Percentiles rank a stretch among this genome's conserved stretches.
Evolutionary conservation across 2,113 vertebrate genomes (phyloP).

Genomic region (Rhizomys pruinosus): DNA sequence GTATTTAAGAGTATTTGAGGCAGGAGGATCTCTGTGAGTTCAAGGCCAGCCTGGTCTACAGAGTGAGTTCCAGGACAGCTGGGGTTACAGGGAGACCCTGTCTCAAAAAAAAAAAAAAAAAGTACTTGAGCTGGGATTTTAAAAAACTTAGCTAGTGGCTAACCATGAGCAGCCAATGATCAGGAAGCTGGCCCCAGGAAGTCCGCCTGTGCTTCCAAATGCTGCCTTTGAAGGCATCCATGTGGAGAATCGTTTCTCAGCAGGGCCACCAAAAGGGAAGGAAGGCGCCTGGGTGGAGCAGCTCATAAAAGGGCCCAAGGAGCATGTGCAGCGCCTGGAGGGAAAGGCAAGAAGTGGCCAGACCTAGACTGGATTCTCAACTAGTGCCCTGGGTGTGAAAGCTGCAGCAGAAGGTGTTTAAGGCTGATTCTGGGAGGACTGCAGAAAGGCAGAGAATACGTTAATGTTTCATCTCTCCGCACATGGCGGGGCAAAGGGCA

Average conservation of each 20-base stretch:
- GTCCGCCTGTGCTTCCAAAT: rapidly evolving
- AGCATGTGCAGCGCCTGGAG: not conserved
- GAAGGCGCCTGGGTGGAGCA: rapidly evolving
- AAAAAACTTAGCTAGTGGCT: not conserved
- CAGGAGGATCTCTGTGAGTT: no score
- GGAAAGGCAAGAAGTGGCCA: not conserved
- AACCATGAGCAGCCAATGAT: not conserved
- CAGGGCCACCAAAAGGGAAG: not conserved
- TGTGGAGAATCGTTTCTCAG: not conserved
- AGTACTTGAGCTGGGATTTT: not conserved
- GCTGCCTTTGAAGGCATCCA: not conserved
- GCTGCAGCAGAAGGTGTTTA: not conserved
- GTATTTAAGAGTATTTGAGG: not conserved
- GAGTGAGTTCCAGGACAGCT: no score
- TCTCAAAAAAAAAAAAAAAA: no score
- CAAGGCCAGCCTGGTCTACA: no score
- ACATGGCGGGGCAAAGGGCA: not conserved
- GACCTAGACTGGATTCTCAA: not conserved
- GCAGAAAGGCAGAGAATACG: not conserved
- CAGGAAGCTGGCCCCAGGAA: not conserved
- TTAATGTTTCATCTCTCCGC: rapidly evolving
- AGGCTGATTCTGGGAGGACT: not conserved
- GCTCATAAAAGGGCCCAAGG: no score
- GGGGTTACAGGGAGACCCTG: no score
- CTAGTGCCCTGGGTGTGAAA: not conserved